phyloP scores from a whole-genome alignment of 2,113 vertebrate genomes.

The Holacanthus passer region DNA sequence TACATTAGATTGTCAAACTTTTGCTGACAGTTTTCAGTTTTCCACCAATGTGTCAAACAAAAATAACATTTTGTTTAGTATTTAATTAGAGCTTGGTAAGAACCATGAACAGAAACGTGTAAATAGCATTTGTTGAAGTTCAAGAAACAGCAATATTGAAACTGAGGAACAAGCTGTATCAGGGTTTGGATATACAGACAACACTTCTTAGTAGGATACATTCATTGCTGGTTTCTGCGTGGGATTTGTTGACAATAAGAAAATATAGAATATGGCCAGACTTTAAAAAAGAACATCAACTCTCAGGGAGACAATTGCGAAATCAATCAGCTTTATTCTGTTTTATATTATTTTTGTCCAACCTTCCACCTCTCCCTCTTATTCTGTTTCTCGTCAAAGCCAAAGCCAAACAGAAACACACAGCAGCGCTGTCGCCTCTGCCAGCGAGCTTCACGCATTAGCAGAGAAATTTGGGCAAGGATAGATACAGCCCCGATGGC shows the following conservation, averaged over 20 bases:
- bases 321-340: conserved; percentile 10
- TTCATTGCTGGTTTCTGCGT: neutral
- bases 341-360: conserved; percentile 44
- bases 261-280: neutral
- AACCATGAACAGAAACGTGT: neutral
- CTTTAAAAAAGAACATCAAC: neutral
- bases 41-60: neutral
- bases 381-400: conserved; percentile 39
- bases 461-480: conserved; percentile 72
- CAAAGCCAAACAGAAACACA: conserved; percentile 50
- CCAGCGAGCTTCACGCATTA: conserved; percentile 72
- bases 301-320: neutral
- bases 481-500: conserved; percentile 76
- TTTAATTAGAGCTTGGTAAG: neutral
- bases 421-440: conserved; percentile 34
- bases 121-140: neutral
- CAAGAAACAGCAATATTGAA: neutral
- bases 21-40: neutral
- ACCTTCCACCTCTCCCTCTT: conserved; percentile 29
- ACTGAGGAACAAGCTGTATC: neutral
- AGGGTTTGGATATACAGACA: neutral
- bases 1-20: neutral
- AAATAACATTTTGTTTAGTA: neutral
- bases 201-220: neutral
- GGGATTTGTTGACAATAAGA: neutral